Evolutionary conservation across 64 coral and sea anemone species (phyloP), one percentile per base, ranked within the genome.

Genomic region (Platygyra sinensis): DNA sequence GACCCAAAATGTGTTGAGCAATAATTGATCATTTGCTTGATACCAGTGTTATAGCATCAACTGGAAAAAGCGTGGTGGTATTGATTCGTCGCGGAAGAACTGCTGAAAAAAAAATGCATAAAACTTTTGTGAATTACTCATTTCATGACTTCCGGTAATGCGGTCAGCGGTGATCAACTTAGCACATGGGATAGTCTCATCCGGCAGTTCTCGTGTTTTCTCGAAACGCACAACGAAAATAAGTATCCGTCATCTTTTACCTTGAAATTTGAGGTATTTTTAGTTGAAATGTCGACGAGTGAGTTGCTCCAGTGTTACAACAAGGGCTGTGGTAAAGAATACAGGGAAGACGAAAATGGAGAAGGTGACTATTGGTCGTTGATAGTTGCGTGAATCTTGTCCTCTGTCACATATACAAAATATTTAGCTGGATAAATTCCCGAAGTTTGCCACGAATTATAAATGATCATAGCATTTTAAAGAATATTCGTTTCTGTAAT

Each of bases 301-400:
- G 60, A 22, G 67, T 75, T 72, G 76, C 33, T 93, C n/a, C 87
- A 67, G 10, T 96, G 95, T 76, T 96, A 96, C 38, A 96, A 96
- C 17, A 93, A 87, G 24, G 95, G 95, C 19, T 96, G 95, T 57
- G 95, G 95, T 13, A 94, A 91, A 29, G 83, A 94, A 25, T 96
- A 83, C 77, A 91, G 31, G 39, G 83, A 83, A 19, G 91, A 82
- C 12, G 72, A 96, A 60, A 86, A 93, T 55, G 86, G 33, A 33
- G 83, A 93, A 83, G 95, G 95, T 96, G 76, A 79, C 14, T 77
- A 31, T 31, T 31, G 38, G 10, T 63, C 29, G 14, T 1, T n/a
- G 30, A 61, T n/a, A n/a, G n/a, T n/a, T n/a, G n/a, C n/a, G n/a
- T n/a, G n/a, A n/a, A n/a, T n/a, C n/a, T n/a, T n/a, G n/a, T n/a